Evolutionary conservation across 2,888 invertebrate species (phyloP), one percentile per base, ranked within the genome.

Genomic region (Phalera bucephala): DNA sequence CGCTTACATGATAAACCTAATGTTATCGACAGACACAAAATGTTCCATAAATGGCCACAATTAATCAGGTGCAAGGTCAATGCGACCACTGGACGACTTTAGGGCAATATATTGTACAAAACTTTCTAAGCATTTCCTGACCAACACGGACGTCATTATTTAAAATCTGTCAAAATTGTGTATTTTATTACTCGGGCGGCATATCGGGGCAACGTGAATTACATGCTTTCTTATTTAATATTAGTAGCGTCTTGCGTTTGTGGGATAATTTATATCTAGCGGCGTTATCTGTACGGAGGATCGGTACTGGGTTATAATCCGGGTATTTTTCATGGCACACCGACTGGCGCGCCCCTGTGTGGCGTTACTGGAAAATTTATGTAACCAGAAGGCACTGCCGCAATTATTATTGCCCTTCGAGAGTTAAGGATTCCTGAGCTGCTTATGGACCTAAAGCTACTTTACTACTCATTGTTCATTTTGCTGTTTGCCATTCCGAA

Each of bases 151-250:
- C 73, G 87, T 87, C 79, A 84, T 88, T 87, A 88, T 88, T 89
- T 85, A 83, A 85, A 79, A 83, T 79, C 82, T 89, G 89, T 88
- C 89, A 88, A 83, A 88, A 83, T 74, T 72, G 69, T 85, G 73
- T 88, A 88, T 81, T 88, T 87, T 88, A 88, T 86, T 80, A 70
- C 78, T 67, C 68, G 64, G 54, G 64, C 68, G 76, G 75, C 62
- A 79, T 71, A 84, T 84, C 80, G 84, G 70, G 74, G 65, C 71
- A 69, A 76, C 71, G 84, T 84, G 89, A 88, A 88, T 88, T 88
- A 89, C 86, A 88, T 77, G 87, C 72, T 83, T 86, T 86, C 84
- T 82, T 88, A 87, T 89, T 88, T 86, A 86, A 87, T 88, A 86
- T 88, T 79, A 87, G 87, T 80, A 73, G 84, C 79, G 77, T 78